A percentile compares a stretch with the other conserved stretches of the same genome.
phyloP scores from a whole-genome alignment of 2,797 vertebrate species.

The Diceros bicornis region DNA sequence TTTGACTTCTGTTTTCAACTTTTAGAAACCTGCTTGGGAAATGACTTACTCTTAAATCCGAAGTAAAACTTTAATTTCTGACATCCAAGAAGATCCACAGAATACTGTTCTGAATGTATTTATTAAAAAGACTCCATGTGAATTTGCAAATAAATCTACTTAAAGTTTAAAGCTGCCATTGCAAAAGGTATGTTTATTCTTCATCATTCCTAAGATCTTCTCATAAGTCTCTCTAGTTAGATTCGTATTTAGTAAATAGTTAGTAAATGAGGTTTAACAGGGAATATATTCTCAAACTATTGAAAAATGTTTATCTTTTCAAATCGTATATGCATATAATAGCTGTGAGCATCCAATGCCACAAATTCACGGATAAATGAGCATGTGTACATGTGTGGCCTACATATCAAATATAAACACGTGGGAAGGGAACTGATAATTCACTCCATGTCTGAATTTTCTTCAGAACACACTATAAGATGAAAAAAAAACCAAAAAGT shows the following conservation, averaged over 20 bases:
- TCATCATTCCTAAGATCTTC: neutral
- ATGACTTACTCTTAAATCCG: conserved; percentile 18
- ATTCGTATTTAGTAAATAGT: conserved; percentile 4
- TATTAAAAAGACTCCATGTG: neutral
- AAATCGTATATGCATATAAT: neutral
- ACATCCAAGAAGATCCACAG: neutral
- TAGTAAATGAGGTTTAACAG: neutral
- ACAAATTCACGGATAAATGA: neutral
- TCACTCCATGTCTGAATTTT: neutral
- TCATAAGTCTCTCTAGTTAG: neutral
- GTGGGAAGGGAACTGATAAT: neutral
- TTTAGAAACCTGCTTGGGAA: conserved; percentile 29
- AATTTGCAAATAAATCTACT: conserved; percentile 34
- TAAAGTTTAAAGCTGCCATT: conserved; percentile 8
- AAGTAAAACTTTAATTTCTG: conserved; percentile 34
- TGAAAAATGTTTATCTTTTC: neutral
- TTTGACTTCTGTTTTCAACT: conserved; percentile 18
- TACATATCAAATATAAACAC: neutral
- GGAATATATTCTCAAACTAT: neutral
- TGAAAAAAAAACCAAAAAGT: neutral
- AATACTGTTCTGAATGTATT: neutral
- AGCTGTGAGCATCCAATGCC: neutral
- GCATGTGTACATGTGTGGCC: rapidly evolving
- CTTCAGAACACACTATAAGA: neutral
- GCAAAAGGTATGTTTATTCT: conserved; percentile 5